Conservation (phyloP, 2,888 invertebrate species). For the Xanthostigma xanthostigma region DNA sequence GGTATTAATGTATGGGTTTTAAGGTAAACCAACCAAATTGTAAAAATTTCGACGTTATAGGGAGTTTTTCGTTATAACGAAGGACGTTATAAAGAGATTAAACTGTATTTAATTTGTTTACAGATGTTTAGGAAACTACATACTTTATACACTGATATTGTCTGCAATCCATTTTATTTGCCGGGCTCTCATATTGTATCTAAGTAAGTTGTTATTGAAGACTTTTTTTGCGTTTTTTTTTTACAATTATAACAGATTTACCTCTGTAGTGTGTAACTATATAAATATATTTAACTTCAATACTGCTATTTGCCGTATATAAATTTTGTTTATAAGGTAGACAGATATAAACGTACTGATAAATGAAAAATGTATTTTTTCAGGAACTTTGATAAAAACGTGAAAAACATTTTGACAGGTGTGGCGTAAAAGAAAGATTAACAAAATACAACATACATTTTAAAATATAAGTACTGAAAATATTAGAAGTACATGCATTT, state of each 20-base stretch:
- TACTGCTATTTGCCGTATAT: too few species aligned
- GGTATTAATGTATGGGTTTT: too few species aligned
- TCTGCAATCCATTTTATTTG: constrained; percentile 93
- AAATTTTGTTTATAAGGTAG: neutral
- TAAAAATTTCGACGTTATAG: too few species aligned
- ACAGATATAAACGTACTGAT: neutral
- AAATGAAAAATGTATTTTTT: constrained; percentile 18
- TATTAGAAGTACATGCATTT: too few species aligned
- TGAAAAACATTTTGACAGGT: constrained; percentile 39
- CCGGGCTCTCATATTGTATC: constrained; percentile 83
- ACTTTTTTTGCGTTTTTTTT: neutral
- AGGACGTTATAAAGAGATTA: too few species aligned
- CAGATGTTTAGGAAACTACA: constrained; percentile 84
- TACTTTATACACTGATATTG: constrained; percentile 80
- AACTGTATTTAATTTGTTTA: constrained; percentile 17
- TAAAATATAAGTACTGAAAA: too few species aligned
- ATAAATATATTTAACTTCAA: too few species aligned
- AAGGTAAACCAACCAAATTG: too few species aligned
- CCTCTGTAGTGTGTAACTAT: too few species aligned
- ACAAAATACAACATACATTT: too few species aligned
- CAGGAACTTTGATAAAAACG: constrained; percentile 52
- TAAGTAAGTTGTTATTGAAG: constrained; percentile 41
- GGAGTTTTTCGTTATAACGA: too few species aligned
- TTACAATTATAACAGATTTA: too few species aligned
- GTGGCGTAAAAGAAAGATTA: neutral